Evolutionary conservation across 2,797 vertebrate genomes (phyloP), one percentile per base, ranked within the genome.

Genomic region (Heliangelus exortis): DNA sequence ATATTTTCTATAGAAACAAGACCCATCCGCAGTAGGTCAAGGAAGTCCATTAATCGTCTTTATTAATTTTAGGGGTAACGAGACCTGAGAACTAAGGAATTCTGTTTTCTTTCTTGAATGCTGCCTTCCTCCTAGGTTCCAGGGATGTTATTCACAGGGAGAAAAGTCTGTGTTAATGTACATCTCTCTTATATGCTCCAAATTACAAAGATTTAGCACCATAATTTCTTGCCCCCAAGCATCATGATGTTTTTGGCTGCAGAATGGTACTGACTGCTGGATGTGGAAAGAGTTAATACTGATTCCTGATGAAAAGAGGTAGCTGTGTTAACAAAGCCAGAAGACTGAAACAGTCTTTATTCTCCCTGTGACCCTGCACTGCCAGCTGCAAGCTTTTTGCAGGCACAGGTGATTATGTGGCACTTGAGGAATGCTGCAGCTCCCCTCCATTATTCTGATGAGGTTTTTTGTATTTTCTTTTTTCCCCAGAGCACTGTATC

Each of bases 381-480:
- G 76, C 73, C 75, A 84, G 83, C 58, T 85, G 73, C 51, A 85
- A 94, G 82, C 26, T 65, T 92, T 87, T 75, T 1, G 11, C 79
- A 83, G 75, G 41, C 76, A 78, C 85, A 83, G 76, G 84, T 88
- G 94, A 95, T 94, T 93, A 78, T 81, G 80, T 25, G 59, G 73
- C 79, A 66, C 79, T 84, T 93, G 91, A 95, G 79, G 85, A 96
- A 91, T 88, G 66, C 73, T 86, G 73, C 36, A 90, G 73, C 66
- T 93, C 57, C 45, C 69, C 50, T 91, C 76, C 90, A 90, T 93
- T 96, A 95, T 96, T 95, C 85, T 84, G 90, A 93, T 92, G 87
- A 93, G 82, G 2, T 22, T 88, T 91, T 94, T 78, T 8, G 25
- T 90, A 67, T 83, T 92, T 50, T 50, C 7, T 50, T 50, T 48